These are phyloP conservation scores for Adelosebastes latens DNA, from an alignment of 2,797 vertebrate genomes.

Conservation along the genomic window DNA sequence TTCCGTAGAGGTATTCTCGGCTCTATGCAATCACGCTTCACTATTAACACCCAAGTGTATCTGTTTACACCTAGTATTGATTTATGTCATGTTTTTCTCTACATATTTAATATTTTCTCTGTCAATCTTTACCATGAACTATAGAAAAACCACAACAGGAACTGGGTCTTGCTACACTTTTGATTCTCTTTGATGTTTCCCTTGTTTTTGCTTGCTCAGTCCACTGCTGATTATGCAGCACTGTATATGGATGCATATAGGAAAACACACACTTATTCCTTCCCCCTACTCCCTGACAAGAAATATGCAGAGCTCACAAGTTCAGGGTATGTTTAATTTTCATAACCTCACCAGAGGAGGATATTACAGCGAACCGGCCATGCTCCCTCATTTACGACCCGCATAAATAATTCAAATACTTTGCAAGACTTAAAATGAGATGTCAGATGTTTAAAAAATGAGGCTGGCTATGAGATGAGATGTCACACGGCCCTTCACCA, in stretches of 20 bases:
- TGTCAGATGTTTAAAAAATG: slow-evolving; percentile 61
- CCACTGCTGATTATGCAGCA: slow-evolving; percentile 15
- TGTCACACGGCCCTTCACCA: slow-evolving; percentile 46
- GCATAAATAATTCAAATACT: slow-evolving; percentile 69
- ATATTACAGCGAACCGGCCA: slow-evolving; percentile 41
- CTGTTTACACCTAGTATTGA: not conserved
- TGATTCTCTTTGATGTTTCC: slow-evolving; percentile 6
- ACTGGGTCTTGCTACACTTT: not conserved
- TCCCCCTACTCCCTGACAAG: slow-evolving; percentile 11
- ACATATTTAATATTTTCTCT: not conserved
- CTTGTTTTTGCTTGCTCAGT: not conserved
- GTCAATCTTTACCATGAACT: not conserved
- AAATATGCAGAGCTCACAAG: slow-evolving; percentile 45
- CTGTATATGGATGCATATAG: slow-evolving; percentile 8
- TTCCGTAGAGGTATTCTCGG: not conserved
- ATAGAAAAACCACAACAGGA: not conserved
- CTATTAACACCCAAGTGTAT: not conserved
- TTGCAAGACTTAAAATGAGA: slow-evolving; percentile 66
- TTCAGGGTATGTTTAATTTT: slow-evolving; percentile 61
- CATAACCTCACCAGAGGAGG: slow-evolving; percentile 45
- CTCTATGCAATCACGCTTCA: not conserved
- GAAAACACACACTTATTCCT: slow-evolving; percentile 1
- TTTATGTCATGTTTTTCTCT: not conserved
- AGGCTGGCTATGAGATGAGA: slow-evolving; percentile 50
- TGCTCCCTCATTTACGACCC: slow-evolving; percentile 27